Evolutionary conservation across 2,113 vertebrate genomes (phyloP).

Genomic region (Podarcis cretensis): DNA sequence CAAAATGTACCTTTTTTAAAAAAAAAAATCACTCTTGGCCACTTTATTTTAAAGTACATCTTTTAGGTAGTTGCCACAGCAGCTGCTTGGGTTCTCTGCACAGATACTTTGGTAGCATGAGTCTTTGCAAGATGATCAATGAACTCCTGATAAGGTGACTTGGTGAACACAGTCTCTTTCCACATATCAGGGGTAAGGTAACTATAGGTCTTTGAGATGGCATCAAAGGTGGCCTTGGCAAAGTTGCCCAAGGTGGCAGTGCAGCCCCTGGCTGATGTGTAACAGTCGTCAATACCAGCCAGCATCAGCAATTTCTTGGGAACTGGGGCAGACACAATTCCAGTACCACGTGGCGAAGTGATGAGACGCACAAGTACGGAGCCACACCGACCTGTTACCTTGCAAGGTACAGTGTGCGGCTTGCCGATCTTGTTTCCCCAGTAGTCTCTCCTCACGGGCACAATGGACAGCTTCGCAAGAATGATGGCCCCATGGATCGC

Average conservation of each 20-base stretch:
- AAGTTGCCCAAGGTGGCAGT: slow-evolving; percentile 98
- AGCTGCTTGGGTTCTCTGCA: slow-evolving; percentile 88
- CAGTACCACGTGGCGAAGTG: slow-evolving; percentile 91
- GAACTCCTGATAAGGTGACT: slow-evolving; percentile 99
- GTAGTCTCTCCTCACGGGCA: slow-evolving; percentile 93
- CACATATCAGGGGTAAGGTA: slow-evolving; percentile 99
- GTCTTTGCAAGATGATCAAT: slow-evolving; percentile 98
- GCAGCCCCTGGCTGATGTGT: slow-evolving; percentile 95
- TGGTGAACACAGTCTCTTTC: slow-evolving; percentile 97
- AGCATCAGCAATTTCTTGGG: slow-evolving; percentile 99
- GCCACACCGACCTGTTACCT: slow-evolving; percentile 96
- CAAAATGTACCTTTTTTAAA: too few relatives aligned
- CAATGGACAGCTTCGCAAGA: slow-evolving; percentile 94
- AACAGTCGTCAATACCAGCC: slow-evolving; percentile 98
- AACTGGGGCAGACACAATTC: slow-evolving; percentile 95
- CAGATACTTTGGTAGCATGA: slow-evolving; percentile 91
- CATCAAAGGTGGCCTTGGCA: slow-evolving; percentile 97
- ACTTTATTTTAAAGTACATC: neutral
- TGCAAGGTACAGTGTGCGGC: slow-evolving; percentile 96
- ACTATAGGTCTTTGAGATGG: slow-evolving; percentile 99
- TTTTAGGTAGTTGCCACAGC: slow-evolving; percentile 78
- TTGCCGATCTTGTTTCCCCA: slow-evolving; percentile 99
- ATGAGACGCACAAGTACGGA: slow-evolving; percentile 97
- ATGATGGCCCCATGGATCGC: slow-evolving; percentile 98
- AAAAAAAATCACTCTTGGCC: too few relatives aligned